These are phyloP conservation scores for Biston betularia DNA, from an alignment of 2,888 invertebrate species.

Conservation along the genomic window DNA sequence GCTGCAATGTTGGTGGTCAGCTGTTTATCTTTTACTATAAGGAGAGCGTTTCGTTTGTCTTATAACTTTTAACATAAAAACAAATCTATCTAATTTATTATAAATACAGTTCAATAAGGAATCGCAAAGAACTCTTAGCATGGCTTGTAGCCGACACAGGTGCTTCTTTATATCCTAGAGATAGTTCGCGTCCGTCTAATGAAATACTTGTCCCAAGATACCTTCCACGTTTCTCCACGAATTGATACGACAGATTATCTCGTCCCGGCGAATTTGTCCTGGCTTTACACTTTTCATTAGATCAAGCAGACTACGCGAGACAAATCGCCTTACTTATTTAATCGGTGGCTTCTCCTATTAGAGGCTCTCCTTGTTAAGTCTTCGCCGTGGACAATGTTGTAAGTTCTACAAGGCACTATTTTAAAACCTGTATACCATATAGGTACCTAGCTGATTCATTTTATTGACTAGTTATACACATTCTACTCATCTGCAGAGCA, in stretches of 20 bases:
- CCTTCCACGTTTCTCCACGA: conserved; percentile 66
- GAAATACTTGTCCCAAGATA: conserved; percentile 78
- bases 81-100: no score
- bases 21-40: no score
- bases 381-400: conserved; percentile 17
- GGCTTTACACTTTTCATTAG: conserved; percentile 79
- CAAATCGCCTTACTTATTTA: conserved; percentile 66
- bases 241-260: conserved; percentile 82
- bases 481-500: no score
- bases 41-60: no score
- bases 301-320: conserved; percentile 67
- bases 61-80: no score
- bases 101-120: neutral
- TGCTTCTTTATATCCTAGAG: conserved; percentile 42
- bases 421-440: neutral
- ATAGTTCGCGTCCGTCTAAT: conserved; percentile 60
- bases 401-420: neutral
- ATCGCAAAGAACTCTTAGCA: conserved; percentile 8
- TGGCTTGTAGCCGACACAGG: conserved; percentile 40
- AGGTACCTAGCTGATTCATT: no score
- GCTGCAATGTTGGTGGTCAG: no score
- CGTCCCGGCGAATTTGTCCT: conserved; percentile 66
- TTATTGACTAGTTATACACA: no score
- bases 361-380: conserved; percentile 33
- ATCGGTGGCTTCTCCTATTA: conserved; percentile 43